Evolutionary conservation across 2,113 vertebrate species (phyloP).

Genomic region (Ptyas mucosa): DNA sequence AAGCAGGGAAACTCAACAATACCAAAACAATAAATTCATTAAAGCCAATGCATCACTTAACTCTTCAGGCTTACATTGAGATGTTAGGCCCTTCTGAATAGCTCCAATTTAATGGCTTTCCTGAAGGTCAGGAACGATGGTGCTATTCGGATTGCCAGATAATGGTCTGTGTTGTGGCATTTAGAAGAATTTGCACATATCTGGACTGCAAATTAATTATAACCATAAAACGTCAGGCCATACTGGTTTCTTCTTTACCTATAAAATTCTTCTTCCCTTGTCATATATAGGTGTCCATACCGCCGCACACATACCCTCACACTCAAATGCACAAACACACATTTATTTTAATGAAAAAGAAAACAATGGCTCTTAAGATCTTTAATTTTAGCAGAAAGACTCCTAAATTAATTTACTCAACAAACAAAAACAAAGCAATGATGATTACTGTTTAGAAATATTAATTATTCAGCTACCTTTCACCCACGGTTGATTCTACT

Average conservation of each 20-base stretch:
- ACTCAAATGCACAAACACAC: background rate
- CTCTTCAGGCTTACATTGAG: background rate
- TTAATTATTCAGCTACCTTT: conserved; percentile 4
- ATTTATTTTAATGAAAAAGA: background rate
- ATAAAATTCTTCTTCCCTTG: background rate
- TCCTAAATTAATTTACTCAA: background rate
- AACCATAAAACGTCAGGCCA: background rate
- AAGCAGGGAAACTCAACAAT: background rate
- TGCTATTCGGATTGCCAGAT: background rate
- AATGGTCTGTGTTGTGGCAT: background rate
- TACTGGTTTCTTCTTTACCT: background rate
- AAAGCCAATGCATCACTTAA: background rate
- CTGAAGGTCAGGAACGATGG: background rate
- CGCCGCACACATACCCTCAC: background rate
- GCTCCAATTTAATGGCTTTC: background rate
- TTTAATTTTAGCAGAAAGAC: background rate
- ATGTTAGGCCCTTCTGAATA: background rate
- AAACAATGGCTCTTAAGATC: background rate
- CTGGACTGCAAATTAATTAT: background rate
- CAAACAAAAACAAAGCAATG: background rate
- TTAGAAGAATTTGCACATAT: background rate
- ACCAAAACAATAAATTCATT: background rate
- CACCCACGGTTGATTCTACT: background rate
- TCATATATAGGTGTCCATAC: background rate
- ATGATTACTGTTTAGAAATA: background rate